These are phyloP conservation scores for Halcyon badia DNA, from an alignment of 2,797 vertebrate species.

Conservation along the genomic window DNA sequence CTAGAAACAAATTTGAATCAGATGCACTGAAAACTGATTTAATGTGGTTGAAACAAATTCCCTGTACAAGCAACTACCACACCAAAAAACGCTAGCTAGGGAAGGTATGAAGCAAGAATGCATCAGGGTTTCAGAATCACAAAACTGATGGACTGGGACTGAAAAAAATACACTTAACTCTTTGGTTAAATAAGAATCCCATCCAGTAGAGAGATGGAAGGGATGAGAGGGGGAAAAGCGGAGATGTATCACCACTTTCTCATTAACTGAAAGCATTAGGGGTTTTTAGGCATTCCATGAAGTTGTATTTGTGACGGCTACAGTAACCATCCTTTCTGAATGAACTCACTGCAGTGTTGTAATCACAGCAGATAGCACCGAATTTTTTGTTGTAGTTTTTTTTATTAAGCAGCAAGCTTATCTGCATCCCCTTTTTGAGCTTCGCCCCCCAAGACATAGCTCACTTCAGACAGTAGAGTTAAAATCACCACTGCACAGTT, in stretches of 20 bases:
- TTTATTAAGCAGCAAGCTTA: not conserved
- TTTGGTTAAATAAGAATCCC: not conserved
- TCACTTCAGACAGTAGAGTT: not conserved
- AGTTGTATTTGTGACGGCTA: not conserved
- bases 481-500: not conserved
- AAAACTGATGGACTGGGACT: not conserved
- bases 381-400: not conserved
- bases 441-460: not conserved
- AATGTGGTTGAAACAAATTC: not conserved
- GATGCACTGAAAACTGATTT: not conserved
- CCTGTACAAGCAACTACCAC: not conserved
- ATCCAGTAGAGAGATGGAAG: not conserved
- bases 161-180: not conserved
- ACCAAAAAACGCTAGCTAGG: not conserved
- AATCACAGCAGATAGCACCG: not conserved
- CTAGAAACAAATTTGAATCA: not conserved
- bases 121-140: not conserved
- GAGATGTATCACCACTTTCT: not conserved
- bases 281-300: not conserved
- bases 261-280: not conserved
- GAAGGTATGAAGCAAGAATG: not conserved
- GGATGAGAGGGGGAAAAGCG: accelerated
- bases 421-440: not conserved
- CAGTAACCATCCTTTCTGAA: not conserved
- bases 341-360: not conserved